Evolutionary conservation across 2,797 vertebrate species (phyloP), one percentile per base, ranked within the genome.

Genomic region (Cryptoblepharus egeriae): DNA sequence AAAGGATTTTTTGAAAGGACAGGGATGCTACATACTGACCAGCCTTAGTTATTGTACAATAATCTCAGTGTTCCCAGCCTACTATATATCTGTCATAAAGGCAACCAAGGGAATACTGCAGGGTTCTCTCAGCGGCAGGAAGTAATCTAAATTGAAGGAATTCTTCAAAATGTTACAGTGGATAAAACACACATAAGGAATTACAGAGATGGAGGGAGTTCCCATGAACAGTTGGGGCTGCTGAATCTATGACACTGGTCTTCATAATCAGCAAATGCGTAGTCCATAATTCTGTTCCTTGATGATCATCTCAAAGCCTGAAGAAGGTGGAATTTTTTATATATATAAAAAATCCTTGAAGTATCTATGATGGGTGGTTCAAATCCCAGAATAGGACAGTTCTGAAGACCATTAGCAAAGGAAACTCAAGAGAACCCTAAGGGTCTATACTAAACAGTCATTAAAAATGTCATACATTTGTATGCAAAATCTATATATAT

Each of bases 111-210:
- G 83, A 88, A 91, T 16, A n/a, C 63, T 22, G 37, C 60, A 0
- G 0, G 76, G 39, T 88, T 85, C 85, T 74, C 90, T 76, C 76
- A 85, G 64, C 79, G 32, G 67, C 35, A 88, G 71, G 85, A 82
- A 73, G 88, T 72, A 85, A 72, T n/a, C 88, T 61, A 67, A 89
- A 86, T 82, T 65, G 81, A 80, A 68, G 68, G 37, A 80, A 75
- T 63, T 37, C 20, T 89, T 89, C 75, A 79, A 85, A 83, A 49
- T 26, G 4, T 74, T 85, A 82, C 39, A 84, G 83, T 60, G 39
- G 79, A 82, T 75, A 68, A 77, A 80, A 57, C 69, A 76, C 82
- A 60, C 52, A 81, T 5, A 0, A 57, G 75, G 93, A 90, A 88
- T 85, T 77, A 72, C 79, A 83, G 86, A 26, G 5, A 64, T 87